Percentiles rank a stretch among this genome's conserved stretches.
phyloP scores from a whole-genome alignment of 2,888 invertebrate species.

The Oscheius sp. region DNA sequence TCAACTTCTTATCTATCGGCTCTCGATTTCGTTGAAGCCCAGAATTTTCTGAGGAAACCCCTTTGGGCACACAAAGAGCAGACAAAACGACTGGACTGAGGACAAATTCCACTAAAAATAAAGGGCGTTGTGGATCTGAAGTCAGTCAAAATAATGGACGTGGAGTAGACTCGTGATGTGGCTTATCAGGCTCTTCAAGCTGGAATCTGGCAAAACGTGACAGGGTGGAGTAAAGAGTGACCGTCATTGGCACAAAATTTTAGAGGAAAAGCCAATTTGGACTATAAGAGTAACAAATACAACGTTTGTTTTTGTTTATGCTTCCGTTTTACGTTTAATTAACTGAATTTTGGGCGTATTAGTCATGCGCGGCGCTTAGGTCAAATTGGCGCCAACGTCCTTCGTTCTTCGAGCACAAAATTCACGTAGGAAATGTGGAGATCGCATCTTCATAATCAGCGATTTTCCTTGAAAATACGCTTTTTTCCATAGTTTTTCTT shows the following conservation, averaged over 20 bases:
- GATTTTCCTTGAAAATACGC: too few species aligned
- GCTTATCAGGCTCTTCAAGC: constrained; percentile 12
- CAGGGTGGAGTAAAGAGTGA: not conserved
- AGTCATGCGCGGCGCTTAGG: too few species aligned
- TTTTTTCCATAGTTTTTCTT: too few species aligned
- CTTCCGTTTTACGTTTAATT: not conserved
- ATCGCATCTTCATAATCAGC: too few species aligned
- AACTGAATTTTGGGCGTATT: too few species aligned
- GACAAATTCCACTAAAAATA: constrained; percentile 2
- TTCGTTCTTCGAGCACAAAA: not conserved
- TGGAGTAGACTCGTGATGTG: constrained; percentile 13
- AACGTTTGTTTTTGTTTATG: not conserved
- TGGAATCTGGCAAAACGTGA: constrained; percentile 5
- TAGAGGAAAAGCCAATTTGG: not conserved
- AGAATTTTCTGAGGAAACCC: constrained; percentile 30
- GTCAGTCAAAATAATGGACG: not conserved
- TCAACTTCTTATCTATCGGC: constrained; percentile 14
- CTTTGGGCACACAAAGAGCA: constrained; percentile 15
- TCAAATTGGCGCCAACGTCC: not conserved
- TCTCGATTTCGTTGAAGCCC: constrained; percentile 39
- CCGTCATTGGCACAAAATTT: not conserved
- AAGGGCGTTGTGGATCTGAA: not conserved
- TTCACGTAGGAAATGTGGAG: too few species aligned
- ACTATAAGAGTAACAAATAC: too few species aligned
- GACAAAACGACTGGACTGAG: constrained; percentile 18